Base-by-base conservation (phyloP, 2,113 vertebrate species). In the Pseudopipra pipra region DNA sequence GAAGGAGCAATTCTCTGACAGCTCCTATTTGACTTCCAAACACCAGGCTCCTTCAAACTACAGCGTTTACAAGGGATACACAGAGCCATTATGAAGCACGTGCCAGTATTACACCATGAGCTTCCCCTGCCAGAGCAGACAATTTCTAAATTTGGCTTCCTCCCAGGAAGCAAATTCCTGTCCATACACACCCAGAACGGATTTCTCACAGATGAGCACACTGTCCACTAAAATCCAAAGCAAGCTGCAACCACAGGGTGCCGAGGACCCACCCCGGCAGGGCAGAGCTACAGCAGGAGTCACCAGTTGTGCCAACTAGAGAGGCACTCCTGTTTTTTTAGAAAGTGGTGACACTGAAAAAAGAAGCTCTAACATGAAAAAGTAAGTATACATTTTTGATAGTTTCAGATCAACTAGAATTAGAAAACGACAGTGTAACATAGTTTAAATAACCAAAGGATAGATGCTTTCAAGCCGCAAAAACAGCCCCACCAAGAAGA, bases 101-200 rank as follows among this genome's bases (percentile, higher is more conserved):
- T 28, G 61, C 33, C 68, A 71, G 39, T 41, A 90, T 21, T 66
- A 75, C 51, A 4, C 61, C 87, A 86, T 2, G 4, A 0, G 0
- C 41, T 88, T 46, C 21, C 52, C 13, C 10, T 41, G 35, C 49
- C 79, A 88, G 51, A 73, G 39, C 2, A 47, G 74, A 55, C n/a
- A 18, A 71, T 56, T 88, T 90, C 88, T 74, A 84, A 84, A 80
- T 73, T 66, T 13, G 2, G 75, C 76, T 88, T 88, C 81, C 75
- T 89, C 74, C 81, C 78, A 75, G 74, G 63, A 93, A 90, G 35
- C 46, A 63, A 91, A 93, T 96, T 96, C 89, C 85, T 90, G 56
- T 41, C 70, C 70, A 9, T 61, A 80, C 90, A 96, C 79, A 56
- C 83, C 88, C 82, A 95, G 52, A 93, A 75, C 14, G 78, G 88